Evolutionary conservation across 2,113 vertebrate genomes (phyloP).

Genomic region (Trematomus loennbergii): DNA sequence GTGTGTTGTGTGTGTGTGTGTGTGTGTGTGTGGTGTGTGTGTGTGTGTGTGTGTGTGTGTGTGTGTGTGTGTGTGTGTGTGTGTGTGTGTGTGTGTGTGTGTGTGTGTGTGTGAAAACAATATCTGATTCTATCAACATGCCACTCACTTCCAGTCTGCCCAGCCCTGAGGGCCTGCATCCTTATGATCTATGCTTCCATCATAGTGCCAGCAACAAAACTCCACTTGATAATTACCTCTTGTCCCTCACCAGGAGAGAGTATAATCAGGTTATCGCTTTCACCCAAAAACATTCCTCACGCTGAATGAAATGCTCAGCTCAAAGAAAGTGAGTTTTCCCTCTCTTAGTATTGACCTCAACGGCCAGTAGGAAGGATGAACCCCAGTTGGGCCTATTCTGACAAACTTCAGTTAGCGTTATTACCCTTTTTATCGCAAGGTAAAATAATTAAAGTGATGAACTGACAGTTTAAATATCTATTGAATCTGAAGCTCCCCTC

Average conservation of each 20-base stretch:
- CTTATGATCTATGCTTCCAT: slow-evolving; percentile 63
- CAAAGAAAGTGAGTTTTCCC: slow-evolving; percentile 46
- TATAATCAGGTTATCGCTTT: slow-evolving; percentile 75
- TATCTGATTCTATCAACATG: slow-evolving; percentile 79
- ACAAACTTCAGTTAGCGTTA: neutral
- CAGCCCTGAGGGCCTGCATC: slow-evolving; percentile 52
- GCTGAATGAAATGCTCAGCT: slow-evolving; percentile 64
- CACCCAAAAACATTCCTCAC: slow-evolving; percentile 65
- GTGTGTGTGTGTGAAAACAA: slow-evolving; percentile 72
- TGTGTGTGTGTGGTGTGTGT: slow-evolving; percentile 55
- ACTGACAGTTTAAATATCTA: neutral
- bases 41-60: slow-evolving; percentile 57
- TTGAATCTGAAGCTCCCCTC: slow-evolving; percentile 5
- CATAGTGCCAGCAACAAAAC: slow-evolving; percentile 50
- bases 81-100: slow-evolving; percentile 50
- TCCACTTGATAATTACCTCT: slow-evolving; percentile 70
- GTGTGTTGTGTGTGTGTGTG: slow-evolving; percentile 27
- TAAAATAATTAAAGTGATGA: neutral
- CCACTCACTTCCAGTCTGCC: slow-evolving; percentile 74
- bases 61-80: slow-evolving; percentile 30
- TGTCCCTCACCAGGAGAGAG: slow-evolving; percentile 64
- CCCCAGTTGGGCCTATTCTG: neutral
- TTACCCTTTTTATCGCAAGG: slow-evolving; percentile 5
- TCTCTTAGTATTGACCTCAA: slow-evolving; percentile 36
- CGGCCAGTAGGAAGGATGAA: slow-evolving; percentile 9